Evolutionary conservation across 2,113 vertebrate genomes (phyloP).

Genomic region (Nestor notabilis): DNA sequence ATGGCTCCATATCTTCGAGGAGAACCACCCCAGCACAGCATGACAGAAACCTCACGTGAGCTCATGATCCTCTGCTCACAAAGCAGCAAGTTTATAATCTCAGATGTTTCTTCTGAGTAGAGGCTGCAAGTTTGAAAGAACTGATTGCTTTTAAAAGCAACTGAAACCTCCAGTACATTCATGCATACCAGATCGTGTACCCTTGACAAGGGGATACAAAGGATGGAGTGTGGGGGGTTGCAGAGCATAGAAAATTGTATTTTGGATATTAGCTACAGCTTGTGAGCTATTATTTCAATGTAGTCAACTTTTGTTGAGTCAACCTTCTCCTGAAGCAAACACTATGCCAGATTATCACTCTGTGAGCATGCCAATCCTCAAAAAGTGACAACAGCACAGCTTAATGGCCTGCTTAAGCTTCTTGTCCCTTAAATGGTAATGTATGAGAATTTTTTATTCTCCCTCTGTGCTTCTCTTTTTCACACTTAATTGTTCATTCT

Average conservation of each 20-base stretch:
- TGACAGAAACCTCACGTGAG: not conserved
- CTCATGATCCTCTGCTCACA: not conserved
- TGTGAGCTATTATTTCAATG: not conserved
- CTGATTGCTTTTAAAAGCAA: not conserved
- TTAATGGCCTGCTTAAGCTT: not conserved
- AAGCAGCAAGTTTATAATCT: not conserved
- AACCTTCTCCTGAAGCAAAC: not conserved
- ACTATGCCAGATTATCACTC: not conserved
- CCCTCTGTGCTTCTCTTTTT: not conserved
- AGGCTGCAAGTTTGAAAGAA: not conserved
- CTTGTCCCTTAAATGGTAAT: not conserved
- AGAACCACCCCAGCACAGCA: not conserved
- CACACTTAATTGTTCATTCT: not conserved
- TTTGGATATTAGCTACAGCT: not conserved
- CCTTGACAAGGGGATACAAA: not conserved
- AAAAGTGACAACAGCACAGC: not conserved
- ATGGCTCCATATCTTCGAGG: not conserved
- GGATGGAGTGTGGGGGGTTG: accelerated
- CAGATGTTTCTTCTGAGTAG: not conserved
- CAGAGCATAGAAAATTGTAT: not conserved
- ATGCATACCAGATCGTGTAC: accelerated
- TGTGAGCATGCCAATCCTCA: not conserved
- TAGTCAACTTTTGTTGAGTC: not conserved
- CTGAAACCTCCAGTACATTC: not conserved
- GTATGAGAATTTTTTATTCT: not conserved